phyloP scores from a whole-genome alignment of 2,113 vertebrate genomes.

The Hyperopisus bebe region DNA sequence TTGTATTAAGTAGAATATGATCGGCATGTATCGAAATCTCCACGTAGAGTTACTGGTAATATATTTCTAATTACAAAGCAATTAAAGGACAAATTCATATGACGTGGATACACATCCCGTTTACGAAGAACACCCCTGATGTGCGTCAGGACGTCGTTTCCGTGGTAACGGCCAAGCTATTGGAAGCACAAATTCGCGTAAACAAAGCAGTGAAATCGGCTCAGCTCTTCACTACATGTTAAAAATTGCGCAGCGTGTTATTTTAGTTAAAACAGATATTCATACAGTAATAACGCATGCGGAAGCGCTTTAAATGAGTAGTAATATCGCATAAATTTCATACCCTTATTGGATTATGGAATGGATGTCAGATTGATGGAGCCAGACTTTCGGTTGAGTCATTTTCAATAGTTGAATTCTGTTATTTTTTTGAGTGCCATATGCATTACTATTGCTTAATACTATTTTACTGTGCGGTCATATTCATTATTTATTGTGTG shows the following conservation, averaged over 20 bases:
- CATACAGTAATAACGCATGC: neutral
- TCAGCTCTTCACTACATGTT: neutral
- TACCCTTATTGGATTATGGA: neutral
- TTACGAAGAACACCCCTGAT: neutral
- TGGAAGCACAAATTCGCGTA: neutral
- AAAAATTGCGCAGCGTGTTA: neutral
- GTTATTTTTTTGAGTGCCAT: neutral
- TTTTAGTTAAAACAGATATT: neutral
- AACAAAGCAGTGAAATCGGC: slow-evolving; percentile 1
- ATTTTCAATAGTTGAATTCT: neutral
- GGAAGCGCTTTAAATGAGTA: neutral
- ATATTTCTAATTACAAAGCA: neutral
- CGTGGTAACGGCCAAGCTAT: slow-evolving; percentile 13
- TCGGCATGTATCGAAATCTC: neutral
- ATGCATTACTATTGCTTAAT: neutral
- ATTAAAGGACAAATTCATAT: neutral
- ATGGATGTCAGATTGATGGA: slow-evolving; percentile 6
- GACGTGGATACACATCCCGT: neutral
- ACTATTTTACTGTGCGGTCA: neutral
- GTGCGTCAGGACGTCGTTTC: neutral
- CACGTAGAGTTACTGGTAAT: neutral
- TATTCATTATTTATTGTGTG: neutral
- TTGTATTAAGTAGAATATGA: neutral
- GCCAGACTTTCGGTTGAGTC: neutral
- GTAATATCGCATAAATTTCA: neutral